These are phyloP conservation scores for Drosophila orosa DNA, from an alignment of 1,140 invertebrate species.

Conservation along the genomic window DNA sequence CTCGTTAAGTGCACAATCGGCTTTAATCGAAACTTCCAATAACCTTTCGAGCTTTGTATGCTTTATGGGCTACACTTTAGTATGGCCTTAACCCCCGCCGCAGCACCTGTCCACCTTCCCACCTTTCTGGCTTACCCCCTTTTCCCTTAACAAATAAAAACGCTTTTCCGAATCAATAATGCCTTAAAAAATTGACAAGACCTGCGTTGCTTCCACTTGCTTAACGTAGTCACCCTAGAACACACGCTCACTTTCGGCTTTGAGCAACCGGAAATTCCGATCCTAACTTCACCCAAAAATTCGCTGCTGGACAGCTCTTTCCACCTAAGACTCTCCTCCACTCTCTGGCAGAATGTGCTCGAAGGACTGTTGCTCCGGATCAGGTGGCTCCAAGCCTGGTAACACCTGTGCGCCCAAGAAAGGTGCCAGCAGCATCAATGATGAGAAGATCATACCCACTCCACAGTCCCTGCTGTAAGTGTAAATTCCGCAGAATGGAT, in stretches of 20 bases:
- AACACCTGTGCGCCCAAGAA: constrained; percentile 56
- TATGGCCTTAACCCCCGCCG: background rate
- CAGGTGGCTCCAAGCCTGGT: constrained; percentile 30
- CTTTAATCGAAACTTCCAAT: constrained; percentile 35
- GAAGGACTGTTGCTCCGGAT: constrained; percentile 61
- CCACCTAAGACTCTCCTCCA: constrained; percentile 7
- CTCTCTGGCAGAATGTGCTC: constrained; percentile 57
- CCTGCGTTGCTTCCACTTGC: background rate
- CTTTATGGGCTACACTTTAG: constrained; percentile 7
- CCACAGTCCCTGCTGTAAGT: constrained; percentile 71
- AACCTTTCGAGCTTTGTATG: constrained; percentile 4
- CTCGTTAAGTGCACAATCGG: constrained; percentile 49
- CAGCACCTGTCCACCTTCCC: constrained; percentile 17
- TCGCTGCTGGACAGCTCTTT: constrained; percentile 14
- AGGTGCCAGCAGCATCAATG: background rate
- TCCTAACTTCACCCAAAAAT: constrained; percentile 6
- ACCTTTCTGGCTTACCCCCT: background rate
- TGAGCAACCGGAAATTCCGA: constrained; percentile 8
- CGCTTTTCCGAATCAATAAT: constrained; percentile 46
- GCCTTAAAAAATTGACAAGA: constrained; percentile 30
- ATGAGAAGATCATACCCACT: constrained; percentile 56
- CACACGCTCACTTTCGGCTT: constrained; percentile 14
- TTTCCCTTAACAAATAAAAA: background rate
- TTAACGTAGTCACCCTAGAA: constrained; percentile 7
- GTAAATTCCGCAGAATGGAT: background rate